These are phyloP conservation scores for Microctonus aethiopoides DNA, from an alignment of 2,888 invertebrate species.

Conservation along the genomic window DNA sequence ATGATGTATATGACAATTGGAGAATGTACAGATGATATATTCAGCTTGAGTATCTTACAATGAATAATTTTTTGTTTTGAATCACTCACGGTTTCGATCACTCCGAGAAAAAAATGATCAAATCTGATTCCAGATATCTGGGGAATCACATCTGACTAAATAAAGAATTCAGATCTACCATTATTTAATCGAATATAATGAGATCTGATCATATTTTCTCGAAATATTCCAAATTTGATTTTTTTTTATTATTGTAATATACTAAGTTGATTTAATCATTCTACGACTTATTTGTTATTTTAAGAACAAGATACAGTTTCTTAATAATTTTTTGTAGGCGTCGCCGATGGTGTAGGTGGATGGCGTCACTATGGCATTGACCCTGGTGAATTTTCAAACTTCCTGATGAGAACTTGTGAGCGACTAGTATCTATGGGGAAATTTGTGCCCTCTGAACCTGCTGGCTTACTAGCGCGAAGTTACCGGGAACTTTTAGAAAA, in stretches of 20 bases:
- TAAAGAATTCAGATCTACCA: too few species aligned
- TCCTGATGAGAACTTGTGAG: slow-evolving; percentile 95
- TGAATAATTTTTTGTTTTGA: not conserved
- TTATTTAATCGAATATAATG: too few species aligned
- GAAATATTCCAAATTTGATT: too few species aligned
- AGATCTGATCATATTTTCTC: too few species aligned
- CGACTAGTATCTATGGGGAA: slow-evolving; percentile 89
- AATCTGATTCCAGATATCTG: too few species aligned
- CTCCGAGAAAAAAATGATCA: too few species aligned
- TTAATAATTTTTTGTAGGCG: slow-evolving; percentile 73
- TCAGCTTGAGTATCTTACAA: not conserved
- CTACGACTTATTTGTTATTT: too few species aligned
- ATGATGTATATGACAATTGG: too few species aligned
- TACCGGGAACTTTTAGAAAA: slow-evolving; percentile 92
- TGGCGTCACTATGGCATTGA: slow-evolving; percentile 98
- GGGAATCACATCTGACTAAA: too few species aligned
- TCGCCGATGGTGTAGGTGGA: slow-evolving; percentile 98
- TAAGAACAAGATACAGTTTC: not conserved
- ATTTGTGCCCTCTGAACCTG: slow-evolving; percentile 88
- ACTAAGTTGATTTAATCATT: not conserved
- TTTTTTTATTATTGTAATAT: not conserved
- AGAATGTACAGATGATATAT: too few species aligned
- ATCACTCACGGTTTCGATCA: not conserved
- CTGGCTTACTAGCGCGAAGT: slow-evolving; percentile 88
- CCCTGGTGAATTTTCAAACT: slow-evolving; percentile 94